Percentiles rank a stretch among this genome's conserved stretches.
These are phyloP conservation scores for Heliconius sara DNA, from an alignment of 2,888 invertebrate species.

Conservation along the genomic window DNA sequence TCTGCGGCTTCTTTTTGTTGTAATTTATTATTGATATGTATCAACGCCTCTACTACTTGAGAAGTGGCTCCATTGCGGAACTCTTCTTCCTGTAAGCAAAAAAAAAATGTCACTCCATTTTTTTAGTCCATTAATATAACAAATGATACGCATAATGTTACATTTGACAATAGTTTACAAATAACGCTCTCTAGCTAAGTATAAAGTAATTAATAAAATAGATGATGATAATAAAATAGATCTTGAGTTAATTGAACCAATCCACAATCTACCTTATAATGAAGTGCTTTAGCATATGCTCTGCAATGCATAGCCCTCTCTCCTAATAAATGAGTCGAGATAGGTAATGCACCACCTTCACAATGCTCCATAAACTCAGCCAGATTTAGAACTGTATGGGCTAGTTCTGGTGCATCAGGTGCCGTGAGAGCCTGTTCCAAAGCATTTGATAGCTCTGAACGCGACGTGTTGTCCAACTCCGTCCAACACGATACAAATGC, in stretches of 20 bases:
- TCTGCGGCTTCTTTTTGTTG: conserved; percentile 99
- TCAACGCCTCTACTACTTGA: conserved; percentile 95
- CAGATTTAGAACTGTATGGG: conserved; percentile 97
- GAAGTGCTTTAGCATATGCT: conserved; percentile 86
- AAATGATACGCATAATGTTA: no score
- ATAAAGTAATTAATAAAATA: background rate
- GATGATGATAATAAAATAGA: background rate
- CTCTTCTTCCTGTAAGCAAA: conserved; percentile 90
- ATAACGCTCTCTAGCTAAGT: background rate
- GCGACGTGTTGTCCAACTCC: conserved; percentile 91
- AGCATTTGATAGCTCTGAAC: conserved; percentile 92
- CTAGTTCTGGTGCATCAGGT: conserved; percentile 97
- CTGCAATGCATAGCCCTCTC: conserved; percentile 97
- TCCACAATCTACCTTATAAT: conserved; percentile 78
- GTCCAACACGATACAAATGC: conserved; percentile 99
- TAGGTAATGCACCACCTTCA: conserved; percentile 96
- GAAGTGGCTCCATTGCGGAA: conserved; percentile 92
- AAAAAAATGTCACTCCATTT: background rate
- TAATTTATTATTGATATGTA: conserved; percentile 98
- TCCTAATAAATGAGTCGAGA: conserved; percentile 93
- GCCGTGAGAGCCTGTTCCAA: conserved; percentile 95
- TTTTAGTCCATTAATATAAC: background rate
- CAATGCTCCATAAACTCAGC: conserved; percentile 99
- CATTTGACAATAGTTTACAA: no score
- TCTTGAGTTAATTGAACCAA: background rate